Evolutionary conservation across 2,888 invertebrate genomes (phyloP).

Genomic region (Incurvaria masculella): DNA sequence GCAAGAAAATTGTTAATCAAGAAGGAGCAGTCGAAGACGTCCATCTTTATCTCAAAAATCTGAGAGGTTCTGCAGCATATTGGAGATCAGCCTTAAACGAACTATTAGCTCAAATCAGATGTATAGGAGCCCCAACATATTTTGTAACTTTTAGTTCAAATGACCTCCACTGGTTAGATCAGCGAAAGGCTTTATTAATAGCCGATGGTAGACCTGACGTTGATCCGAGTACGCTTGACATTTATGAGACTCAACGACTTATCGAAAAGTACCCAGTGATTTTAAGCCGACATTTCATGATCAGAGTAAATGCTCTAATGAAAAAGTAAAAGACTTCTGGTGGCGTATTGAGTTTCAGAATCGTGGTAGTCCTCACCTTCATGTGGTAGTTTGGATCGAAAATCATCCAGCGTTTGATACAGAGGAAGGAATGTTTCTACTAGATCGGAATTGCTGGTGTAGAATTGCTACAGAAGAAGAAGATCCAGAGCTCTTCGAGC

Average conservation of each 20-base stretch:
- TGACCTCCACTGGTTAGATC: conserved; percentile 20
- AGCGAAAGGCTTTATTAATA: conserved; percentile 17
- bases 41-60: conserved; percentile 18
- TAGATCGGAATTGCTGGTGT: too few species aligned
- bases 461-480: too few species aligned
- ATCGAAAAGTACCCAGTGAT: conserved; percentile 14
- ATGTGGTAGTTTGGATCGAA: too few species aligned
- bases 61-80: conserved; percentile 13
- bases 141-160: conserved; percentile 16
- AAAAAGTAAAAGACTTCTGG: conserved; percentile 6
- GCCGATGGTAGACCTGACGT: conserved; percentile 13
- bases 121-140: conserved; percentile 18
- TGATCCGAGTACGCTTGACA: conserved; percentile 6
- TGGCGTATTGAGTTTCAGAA: conserved; percentile 18
- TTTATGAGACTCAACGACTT: conserved; percentile 4
- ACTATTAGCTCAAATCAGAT: conserved; percentile 16
- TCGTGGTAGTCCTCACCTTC: conserved; percentile 15
- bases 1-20: conserved; percentile 6
- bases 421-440: too few species aligned
- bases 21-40: conserved; percentile 17
- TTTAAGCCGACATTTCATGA: conserved; percentile 12
- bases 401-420: too few species aligned
- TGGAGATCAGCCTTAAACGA: conserved; percentile 16
- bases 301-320: conserved; percentile 11
- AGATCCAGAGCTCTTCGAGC: too few species aligned